Percentiles rank a stretch among this genome's conserved stretches.
These are phyloP conservation scores for Pseudomugil tenellus DNA, from an alignment of 2,797 vertebrate species.

Conservation along the genomic window DNA sequence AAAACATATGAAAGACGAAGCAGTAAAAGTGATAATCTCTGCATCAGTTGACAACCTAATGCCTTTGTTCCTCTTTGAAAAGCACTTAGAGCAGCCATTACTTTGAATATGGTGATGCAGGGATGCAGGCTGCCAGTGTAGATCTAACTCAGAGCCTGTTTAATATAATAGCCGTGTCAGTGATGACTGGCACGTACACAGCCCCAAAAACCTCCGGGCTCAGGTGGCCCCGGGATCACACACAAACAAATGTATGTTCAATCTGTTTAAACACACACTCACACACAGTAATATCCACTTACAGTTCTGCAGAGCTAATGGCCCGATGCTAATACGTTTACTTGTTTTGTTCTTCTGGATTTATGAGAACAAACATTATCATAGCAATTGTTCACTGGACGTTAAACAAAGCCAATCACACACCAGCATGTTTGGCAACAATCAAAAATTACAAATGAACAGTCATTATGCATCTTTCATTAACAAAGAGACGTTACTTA, in stretches of 20 bases:
- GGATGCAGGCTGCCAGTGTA: slow-evolving; percentile 45
- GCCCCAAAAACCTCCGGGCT: slow-evolving; percentile 52
- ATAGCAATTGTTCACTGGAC: slow-evolving; percentile 29
- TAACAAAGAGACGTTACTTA: slow-evolving; percentile 9
- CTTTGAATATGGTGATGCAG: slow-evolving; percentile 68
- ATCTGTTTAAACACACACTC: slow-evolving; percentile 19
- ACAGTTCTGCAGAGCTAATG: slow-evolving; percentile 41
- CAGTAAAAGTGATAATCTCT: slow-evolving; percentile 47
- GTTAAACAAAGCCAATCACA: slow-evolving; percentile 44
- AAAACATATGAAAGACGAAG: slow-evolving; percentile 42
- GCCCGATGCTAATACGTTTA: slow-evolving; percentile 48
- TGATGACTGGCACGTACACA: slow-evolving; percentile 56
- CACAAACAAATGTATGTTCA: slow-evolving; percentile 30
- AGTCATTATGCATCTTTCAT: slow-evolving; percentile 25
- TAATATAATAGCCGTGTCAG: slow-evolving; percentile 71
- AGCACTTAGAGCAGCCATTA: slow-evolving; percentile 69
- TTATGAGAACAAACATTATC: slow-evolving; percentile 30
- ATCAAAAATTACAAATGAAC: slow-evolving; percentile 44
- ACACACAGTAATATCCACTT: slow-evolving; percentile 5
- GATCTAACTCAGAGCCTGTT: slow-evolving; percentile 56
- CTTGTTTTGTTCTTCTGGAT: slow-evolving; percentile 43
- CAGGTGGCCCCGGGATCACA: slow-evolving; percentile 58
- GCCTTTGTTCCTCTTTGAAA: slow-evolving; percentile 57
- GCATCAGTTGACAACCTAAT: slow-evolving; percentile 50
- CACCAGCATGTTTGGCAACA: slow-evolving; percentile 16